These are phyloP conservation scores for Tuta absoluta DNA, from an alignment of 2,888 invertebrate genomes.

Conservation along the genomic window DNA sequence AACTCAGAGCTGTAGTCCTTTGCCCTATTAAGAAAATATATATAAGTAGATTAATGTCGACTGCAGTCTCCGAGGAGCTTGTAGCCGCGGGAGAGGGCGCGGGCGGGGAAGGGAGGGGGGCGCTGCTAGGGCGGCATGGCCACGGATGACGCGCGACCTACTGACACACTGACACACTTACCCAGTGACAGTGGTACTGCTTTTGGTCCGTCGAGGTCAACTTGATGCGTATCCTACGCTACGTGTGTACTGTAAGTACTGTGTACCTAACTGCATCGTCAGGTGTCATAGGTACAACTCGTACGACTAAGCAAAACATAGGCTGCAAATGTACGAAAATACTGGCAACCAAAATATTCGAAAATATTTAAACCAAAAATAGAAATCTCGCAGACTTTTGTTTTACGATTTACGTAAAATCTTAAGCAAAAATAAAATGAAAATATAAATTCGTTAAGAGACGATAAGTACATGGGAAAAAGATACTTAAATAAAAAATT, in stretches of 20 bases:
- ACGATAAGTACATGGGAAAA: too few relatives aligned
- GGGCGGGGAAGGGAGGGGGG: constrained; percentile 43
- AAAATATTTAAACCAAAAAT: too few relatives aligned
- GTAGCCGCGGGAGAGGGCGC: constrained; percentile 57
- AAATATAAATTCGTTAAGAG: too few relatives aligned
- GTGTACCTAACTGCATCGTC: constrained; percentile 21
- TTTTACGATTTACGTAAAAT: too few relatives aligned
- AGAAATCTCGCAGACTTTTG: too few relatives aligned
- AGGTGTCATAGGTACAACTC: background rate
- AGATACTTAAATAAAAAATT: too few relatives aligned
- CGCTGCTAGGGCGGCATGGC: constrained; percentile 60
- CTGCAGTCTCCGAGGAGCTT: constrained; percentile 71
- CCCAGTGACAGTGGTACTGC: constrained; percentile 81
- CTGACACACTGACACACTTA: constrained; percentile 81
- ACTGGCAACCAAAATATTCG: too few relatives aligned
- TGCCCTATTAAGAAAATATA: constrained; percentile 47
- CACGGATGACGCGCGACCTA: constrained; percentile 79
- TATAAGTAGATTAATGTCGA: constrained; percentile 56
- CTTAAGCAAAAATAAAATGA: too few relatives aligned
- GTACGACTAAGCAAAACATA: background rate
- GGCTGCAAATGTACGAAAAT: too few relatives aligned
- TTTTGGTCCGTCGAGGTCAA: constrained; percentile 78
- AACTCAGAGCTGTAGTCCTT: constrained; percentile 14
- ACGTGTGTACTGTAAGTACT: constrained; percentile 55
- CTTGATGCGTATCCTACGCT: constrained; percentile 68